Evolutionary conservation across 2,888 invertebrate genomes (phyloP).

Genomic region (Aelia acuminata): DNA sequence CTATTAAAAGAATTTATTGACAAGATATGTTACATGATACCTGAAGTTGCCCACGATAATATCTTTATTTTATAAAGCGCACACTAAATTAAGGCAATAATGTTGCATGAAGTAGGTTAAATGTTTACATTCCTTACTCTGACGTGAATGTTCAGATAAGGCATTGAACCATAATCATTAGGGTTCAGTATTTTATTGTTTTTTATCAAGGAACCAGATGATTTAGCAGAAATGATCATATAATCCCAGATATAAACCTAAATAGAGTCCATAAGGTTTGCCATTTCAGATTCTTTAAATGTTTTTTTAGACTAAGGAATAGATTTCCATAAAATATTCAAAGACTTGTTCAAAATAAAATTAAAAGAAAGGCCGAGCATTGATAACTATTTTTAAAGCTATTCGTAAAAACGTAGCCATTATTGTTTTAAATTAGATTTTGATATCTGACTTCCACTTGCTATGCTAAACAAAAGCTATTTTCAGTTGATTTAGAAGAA

Average conservation of each 20-base stretch:
- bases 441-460: too few relatives aligned
- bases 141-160: background rate
- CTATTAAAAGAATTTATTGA: background rate
- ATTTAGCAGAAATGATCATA: background rate
- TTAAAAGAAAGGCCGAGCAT: too few relatives aligned
- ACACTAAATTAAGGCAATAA: background rate
- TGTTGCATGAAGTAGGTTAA: background rate
- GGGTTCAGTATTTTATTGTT: constrained; percentile 2
- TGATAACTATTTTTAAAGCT: too few relatives aligned
- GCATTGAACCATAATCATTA: background rate
- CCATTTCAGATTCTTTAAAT: background rate
- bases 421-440: too few relatives aligned
- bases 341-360: too few relatives aligned
- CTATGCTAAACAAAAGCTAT: too few relatives aligned
- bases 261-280: background rate
- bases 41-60: background rate
- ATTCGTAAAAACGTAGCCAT: too few relatives aligned
- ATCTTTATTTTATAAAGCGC: background rate
- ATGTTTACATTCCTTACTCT: background rate
- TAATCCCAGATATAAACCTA: background rate
- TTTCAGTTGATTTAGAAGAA: too few relatives aligned
- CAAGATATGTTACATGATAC: background rate
- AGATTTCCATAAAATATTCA: background rate
- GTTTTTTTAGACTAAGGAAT: background rate
- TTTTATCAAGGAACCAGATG: background rate